Evolutionary conservation across 2,888 invertebrate species (phyloP).

Genomic region (Hemicrepidius hirtus): DNA sequence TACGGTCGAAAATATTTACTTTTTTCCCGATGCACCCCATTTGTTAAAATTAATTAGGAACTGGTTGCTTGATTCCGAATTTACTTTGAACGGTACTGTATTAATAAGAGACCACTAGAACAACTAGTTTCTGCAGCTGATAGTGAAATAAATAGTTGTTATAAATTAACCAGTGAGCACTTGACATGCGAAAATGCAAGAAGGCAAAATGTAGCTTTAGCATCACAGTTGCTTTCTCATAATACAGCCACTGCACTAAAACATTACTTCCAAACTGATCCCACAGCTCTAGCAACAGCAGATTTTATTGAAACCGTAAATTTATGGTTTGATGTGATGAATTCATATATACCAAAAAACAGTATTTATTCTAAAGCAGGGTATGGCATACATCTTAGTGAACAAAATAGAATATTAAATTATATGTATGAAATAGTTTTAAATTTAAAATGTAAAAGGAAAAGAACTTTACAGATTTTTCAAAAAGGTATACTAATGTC

Average conservation of each 20-base stretch:
- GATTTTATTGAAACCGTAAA: conserved; percentile 4
- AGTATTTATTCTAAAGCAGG: background rate
- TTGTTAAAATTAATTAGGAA: background rate
- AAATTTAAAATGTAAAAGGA: background rate
- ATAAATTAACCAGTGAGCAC: background rate
- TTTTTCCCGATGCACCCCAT: background rate
- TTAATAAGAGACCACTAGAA: background rate
- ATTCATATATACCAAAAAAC: background rate
- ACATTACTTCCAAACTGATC: background rate
- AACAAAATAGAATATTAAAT: background rate
- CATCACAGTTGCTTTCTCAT: conserved; percentile 9
- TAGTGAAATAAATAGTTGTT: background rate
- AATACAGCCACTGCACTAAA: background rate
- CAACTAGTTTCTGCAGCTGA: background rate
- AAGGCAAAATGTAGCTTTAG: conserved; percentile 10
- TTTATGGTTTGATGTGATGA: conserved; percentile 14
- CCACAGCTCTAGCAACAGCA: background rate
- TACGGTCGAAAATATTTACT: background rate
- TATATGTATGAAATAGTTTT: background rate
- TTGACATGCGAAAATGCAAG: background rate
- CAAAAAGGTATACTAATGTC: background rate
- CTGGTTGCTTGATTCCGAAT: background rate
- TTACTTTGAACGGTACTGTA: background rate
- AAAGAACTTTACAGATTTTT: background rate
- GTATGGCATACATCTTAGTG: background rate